phyloP scores from a whole-genome alignment of 1,140 invertebrate species.

The Octopus sinensis region DNA sequence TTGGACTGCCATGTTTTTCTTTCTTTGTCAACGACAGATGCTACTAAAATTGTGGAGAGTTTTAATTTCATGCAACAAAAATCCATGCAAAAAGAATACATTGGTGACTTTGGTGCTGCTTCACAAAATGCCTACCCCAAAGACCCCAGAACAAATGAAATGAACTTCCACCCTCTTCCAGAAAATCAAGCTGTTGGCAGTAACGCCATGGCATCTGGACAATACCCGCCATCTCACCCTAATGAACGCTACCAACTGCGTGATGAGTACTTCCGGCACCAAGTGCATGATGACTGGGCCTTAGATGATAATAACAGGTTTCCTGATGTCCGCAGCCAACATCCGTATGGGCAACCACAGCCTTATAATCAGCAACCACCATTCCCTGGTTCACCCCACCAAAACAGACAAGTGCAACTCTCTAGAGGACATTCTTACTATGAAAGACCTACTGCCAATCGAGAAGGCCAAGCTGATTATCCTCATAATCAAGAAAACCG shows the following conservation, averaged over 20 bases:
- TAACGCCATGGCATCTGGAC: neutral
- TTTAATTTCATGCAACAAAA: neutral
- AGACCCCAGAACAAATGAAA: neutral
- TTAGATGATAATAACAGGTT: too few species aligned
- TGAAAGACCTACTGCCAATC: too few species aligned
- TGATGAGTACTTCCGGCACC: slow-evolving; percentile 30
- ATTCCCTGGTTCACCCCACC: too few species aligned
- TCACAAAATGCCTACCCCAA: neutral
- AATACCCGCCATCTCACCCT: neutral
- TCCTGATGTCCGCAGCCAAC: too few species aligned
- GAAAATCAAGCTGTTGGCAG: neutral
- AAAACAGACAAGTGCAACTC: too few species aligned
- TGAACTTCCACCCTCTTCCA: neutral
- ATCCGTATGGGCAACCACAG: too few species aligned
- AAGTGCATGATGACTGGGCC: too few species aligned
- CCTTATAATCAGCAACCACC: too few species aligned
- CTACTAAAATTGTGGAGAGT: slow-evolving; percentile 27
- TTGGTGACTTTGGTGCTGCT: neutral
- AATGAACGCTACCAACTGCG: slow-evolving; percentile 14
- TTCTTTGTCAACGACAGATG: slow-evolving; percentile 31
- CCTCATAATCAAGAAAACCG: too few species aligned
- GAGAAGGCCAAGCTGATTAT: too few species aligned
- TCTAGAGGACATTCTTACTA: too few species aligned
- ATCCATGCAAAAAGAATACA: neutral
- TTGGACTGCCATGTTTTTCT: slow-evolving; percentile 45